These are phyloP conservation scores for Athalia rosae DNA, from an alignment of 2,888 invertebrate species.

Conservation along the genomic window DNA sequence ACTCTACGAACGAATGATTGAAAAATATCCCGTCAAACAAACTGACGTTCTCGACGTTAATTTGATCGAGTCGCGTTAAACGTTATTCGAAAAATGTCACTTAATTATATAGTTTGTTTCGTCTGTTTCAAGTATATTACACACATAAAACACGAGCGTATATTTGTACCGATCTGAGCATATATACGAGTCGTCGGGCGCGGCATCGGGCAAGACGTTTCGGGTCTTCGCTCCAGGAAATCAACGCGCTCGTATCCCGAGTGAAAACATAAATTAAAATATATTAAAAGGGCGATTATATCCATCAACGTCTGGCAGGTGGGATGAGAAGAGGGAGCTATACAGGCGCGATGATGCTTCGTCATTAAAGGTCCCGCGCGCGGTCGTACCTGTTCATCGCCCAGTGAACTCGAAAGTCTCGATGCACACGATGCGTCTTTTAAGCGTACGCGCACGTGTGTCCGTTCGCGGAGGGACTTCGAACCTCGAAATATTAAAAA, in stretches of 20 bases:
- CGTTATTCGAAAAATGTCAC: no score
- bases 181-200: neutral
- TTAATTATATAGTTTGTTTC: no score
- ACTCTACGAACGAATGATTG: no score
- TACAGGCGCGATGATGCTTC: slow-evolving; percentile 57
- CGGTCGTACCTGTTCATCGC: slow-evolving; percentile 16
- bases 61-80: no score
- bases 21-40: no score
- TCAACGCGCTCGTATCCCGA: slow-evolving; percentile 53
- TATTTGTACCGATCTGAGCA: neutral
- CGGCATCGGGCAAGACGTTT: neutral
- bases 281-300: slow-evolving; percentile 54
- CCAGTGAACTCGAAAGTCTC: slow-evolving; percentile 24
- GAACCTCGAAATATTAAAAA: no score
- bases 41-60: no score
- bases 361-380: slow-evolving; percentile 55
- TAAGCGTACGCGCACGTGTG: no score
- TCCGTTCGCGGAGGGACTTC: no score
- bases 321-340: slow-evolving; percentile 49
- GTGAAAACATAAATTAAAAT: slow-evolving; percentile 66
- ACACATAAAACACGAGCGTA: neutral
- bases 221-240: slow-evolving; percentile 51
- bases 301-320: slow-evolving; percentile 59
- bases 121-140: no score
- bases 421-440: slow-evolving; percentile 1